A percentile compares a stretch with the other conserved stretches of the same genome.
Evolutionary conservation across 2,888 invertebrate genomes (phyloP).

Genomic region (Tanypteryx hageni): DNA sequence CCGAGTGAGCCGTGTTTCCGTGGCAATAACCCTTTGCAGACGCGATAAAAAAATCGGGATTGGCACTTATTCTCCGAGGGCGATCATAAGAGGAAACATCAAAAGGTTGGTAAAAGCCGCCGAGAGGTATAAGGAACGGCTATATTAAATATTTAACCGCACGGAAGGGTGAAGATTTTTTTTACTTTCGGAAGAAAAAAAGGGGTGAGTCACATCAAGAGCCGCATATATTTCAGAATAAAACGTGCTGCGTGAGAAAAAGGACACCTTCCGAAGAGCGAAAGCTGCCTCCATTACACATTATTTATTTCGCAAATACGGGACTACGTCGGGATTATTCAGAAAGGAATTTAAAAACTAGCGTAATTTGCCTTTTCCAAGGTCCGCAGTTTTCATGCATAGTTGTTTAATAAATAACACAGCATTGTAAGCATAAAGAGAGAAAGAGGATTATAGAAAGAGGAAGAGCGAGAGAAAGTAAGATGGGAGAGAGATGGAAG

Average conservation of each 20-base stretch:
- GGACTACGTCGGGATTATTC: background rate
- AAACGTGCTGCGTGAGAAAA: background rate
- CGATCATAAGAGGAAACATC: no score
- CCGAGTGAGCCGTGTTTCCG: no score
- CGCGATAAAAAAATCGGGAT: no score
- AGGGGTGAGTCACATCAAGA: no score
- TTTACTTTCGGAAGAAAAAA: no score
- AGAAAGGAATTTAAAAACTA: background rate
- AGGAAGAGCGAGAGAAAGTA: background rate
- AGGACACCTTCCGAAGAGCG: background rate
- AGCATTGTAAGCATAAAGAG: background rate
- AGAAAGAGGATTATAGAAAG: background rate
- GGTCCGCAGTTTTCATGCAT: background rate
- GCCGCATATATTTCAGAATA: background rate
- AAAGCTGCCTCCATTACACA: background rate
- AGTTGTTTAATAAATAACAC: background rate
- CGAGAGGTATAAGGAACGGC: no score
- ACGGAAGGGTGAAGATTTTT: no score
- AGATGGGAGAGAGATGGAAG: no score
- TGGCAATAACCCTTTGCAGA: no score
- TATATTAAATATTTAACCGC: no score
- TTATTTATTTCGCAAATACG: slow-evolving; percentile 3
- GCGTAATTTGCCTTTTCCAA: background rate
- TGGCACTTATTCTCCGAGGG: no score
- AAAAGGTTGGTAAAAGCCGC: no score